phyloP scores from a whole-genome alignment of 2,113 vertebrate genomes.

The Ibidorhyncha struthersii region DNA sequence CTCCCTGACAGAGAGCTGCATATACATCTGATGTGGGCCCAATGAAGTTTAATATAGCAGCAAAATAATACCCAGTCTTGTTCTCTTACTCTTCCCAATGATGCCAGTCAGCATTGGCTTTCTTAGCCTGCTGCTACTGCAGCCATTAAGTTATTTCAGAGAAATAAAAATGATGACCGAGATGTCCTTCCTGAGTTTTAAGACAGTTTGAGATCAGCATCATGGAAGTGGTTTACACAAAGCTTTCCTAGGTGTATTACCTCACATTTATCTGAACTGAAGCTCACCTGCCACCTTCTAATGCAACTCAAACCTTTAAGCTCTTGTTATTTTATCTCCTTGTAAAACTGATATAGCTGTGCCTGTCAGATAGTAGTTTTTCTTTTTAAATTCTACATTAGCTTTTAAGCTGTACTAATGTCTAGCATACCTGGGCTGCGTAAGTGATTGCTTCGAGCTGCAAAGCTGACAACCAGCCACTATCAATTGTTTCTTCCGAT shows the following conservation, averaged over 20 bases:
- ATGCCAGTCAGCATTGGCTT: not conserved
- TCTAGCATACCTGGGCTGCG: constrained; percentile 85
- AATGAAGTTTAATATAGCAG: not conserved
- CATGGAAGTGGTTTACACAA: not conserved
- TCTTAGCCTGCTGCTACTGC: not conserved
- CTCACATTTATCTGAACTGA: not conserved
- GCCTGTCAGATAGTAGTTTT: not conserved
- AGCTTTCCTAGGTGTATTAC: not conserved
- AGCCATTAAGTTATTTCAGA: not conserved
- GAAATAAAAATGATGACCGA: not conserved
- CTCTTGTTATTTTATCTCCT: not conserved
- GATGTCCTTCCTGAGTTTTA: not conserved
- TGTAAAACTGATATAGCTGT: not conserved
- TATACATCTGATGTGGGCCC: fast-evolving
- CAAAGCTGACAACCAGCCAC: constrained; percentile 93
- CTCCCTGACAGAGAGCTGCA: not conserved
- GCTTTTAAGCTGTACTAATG: not conserved
- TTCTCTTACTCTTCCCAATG: not conserved
- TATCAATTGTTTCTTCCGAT: constrained; percentile 93
- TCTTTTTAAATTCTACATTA: not conserved
- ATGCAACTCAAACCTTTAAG: not conserved
- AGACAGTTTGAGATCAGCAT: not conserved
- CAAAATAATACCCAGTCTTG: not conserved
- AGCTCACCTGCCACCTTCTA: constrained; percentile 5
- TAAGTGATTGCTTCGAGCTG: constrained; percentile 98